Evolutionary conservation across 2,113 vertebrate species (phyloP).

Genomic region (Girardinichthys multiradiatus): DNA sequence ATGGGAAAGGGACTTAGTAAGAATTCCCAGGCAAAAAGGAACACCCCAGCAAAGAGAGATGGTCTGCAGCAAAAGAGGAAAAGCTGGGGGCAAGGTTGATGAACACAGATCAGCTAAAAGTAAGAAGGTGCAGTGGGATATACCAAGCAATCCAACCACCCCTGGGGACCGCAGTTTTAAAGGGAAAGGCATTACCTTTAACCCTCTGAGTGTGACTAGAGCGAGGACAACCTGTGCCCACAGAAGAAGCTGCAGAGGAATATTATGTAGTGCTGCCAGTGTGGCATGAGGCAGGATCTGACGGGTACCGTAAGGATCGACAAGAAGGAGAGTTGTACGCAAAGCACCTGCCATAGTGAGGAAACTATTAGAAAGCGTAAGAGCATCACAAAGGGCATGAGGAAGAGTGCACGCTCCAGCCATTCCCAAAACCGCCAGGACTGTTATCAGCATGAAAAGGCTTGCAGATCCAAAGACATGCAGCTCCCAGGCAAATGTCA

Average conservation of each 20-base stretch:
- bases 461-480: conserved; percentile 85
- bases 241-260: conserved; percentile 85
- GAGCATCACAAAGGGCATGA: conserved; percentile 60
- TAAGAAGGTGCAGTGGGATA: conserved; percentile 72
- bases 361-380: conserved; percentile 74
- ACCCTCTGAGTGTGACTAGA: conserved; percentile 77
- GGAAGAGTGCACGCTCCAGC: conserved; percentile 61
- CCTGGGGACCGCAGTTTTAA: conserved; percentile 71
- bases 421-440: conserved; percentile 76
- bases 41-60: conserved; percentile 82
- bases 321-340: conserved; percentile 82
- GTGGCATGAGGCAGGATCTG: conserved; percentile 74
- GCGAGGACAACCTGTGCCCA: conserved; percentile 80
- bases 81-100: conserved; percentile 38
- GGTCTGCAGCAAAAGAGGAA: conserved; percentile 83
- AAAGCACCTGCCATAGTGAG: conserved; percentile 81
- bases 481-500: conserved; percentile 88
- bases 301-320: conserved; percentile 86
- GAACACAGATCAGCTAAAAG: conserved; percentile 82
- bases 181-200: conserved; percentile 75
- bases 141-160: conserved; percentile 69
- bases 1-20: conserved; percentile 77
- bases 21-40: conserved; percentile 79
- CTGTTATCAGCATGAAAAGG: conserved; percentile 79
- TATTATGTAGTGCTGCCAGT: conserved; percentile 83